Conservation (phyloP, 2,888 invertebrate genomes). For the Drosophila buzzatii region DNA sequence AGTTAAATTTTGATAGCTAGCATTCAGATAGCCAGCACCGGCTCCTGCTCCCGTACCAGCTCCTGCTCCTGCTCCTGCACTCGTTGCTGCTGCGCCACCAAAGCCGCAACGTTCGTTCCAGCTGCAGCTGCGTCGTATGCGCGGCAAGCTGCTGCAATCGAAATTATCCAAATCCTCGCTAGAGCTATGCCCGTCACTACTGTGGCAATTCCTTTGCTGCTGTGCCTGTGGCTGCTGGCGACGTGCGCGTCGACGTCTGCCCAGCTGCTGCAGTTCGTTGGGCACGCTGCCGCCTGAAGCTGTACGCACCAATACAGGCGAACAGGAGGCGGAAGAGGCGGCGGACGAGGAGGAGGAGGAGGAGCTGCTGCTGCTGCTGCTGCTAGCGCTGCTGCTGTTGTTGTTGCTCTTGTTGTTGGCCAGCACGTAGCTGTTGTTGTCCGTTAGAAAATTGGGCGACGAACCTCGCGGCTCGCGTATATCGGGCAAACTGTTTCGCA, state of each 20-base stretch:
- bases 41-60: slow-evolving; percentile 22
- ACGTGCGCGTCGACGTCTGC: slow-evolving; percentile 52
- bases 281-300: slow-evolving; percentile 64
- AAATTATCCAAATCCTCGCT: slow-evolving; percentile 65
- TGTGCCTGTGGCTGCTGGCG: slow-evolving; percentile 35
- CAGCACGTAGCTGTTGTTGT: slow-evolving; percentile 69
- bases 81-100: slow-evolving; percentile 10
- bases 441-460: slow-evolving; percentile 41
- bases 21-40: slow-evolving; percentile 85
- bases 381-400: slow-evolving; percentile 4
- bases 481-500: slow-evolving; percentile 84
- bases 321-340: slow-evolving; percentile 15
- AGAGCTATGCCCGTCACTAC: slow-evolving; percentile 46
- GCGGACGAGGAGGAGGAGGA: background rate
- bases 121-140: slow-evolving; percentile 77
- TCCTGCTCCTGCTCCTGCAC: background rate
- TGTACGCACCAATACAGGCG: slow-evolving; percentile 34
- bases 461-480: slow-evolving; percentile 83
- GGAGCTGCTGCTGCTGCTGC: slow-evolving; percentile 11
- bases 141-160: slow-evolving; percentile 47
- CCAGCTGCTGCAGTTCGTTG: slow-evolving; percentile 80
- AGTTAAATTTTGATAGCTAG: slow-evolving; percentile 88
- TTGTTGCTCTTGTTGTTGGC: slow-evolving; percentile 43
- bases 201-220: slow-evolving; percentile 37
- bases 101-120: slow-evolving; percentile 73